Percentiles rank a stretch among this genome's conserved stretches.
phyloP scores from a whole-genome alignment of 2,797 vertebrate species.

The Taeniopygia guttata region DNA sequence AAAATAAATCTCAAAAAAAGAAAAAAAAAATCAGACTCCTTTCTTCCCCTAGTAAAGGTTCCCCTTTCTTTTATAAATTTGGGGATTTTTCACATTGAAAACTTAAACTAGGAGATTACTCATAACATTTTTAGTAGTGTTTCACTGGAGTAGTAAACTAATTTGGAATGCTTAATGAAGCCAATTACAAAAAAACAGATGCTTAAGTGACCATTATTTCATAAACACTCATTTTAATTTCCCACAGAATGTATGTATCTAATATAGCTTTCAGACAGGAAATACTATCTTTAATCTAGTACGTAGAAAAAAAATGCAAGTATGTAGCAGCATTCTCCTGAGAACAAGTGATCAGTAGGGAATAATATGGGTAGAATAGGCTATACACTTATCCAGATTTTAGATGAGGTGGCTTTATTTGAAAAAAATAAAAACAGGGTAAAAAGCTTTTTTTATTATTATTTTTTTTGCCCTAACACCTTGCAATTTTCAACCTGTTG shows the following conservation, averaged over 20 bases:
- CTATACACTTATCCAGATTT: background rate
- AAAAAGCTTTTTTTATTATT: background rate
- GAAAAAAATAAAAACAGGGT: background rate
- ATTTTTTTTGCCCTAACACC: background rate
- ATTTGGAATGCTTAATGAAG: background rate
- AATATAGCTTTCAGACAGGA: background rate
- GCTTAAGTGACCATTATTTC: slow-evolving; percentile 26
- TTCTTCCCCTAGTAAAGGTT: background rate
- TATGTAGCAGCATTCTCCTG: background rate
- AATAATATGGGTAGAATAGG: background rate
- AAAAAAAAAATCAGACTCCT: background rate
- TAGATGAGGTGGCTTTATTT: background rate
- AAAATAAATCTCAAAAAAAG: background rate
- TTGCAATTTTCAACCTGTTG: background rate
- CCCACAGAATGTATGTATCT: background rate
- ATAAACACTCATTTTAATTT: background rate
- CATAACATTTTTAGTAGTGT: background rate
- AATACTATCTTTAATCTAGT: background rate
- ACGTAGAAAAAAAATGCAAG: background rate
- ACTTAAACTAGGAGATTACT: background rate
- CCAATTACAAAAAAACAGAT: slow-evolving; percentile 6
- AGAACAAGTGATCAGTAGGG: background rate
- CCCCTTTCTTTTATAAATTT: background rate
- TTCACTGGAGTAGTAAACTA: background rate
- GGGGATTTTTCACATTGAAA: background rate